Evolutionary conservation across 2,113 vertebrate species (phyloP).

Genomic region (Phasianus colchicus): DNA sequence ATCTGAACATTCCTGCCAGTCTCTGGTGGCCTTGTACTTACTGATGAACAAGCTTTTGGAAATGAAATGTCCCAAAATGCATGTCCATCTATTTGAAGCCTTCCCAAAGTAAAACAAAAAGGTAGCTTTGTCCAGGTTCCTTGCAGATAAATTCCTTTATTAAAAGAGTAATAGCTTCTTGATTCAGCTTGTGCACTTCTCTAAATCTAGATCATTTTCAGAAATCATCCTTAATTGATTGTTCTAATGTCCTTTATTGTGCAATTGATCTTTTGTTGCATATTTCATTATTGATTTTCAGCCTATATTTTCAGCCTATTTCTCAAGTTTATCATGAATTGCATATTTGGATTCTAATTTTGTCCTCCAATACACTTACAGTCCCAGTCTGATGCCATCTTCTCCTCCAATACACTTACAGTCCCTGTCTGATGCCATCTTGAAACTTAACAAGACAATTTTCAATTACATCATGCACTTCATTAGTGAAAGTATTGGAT

Average conservation of each 20-base stretch:
- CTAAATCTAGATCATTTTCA: not conserved
- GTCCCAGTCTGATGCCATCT: not conserved
- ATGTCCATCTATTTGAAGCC: accelerated
- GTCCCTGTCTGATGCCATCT: not conserved
- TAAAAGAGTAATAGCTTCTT: not conserved
- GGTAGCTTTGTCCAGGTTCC: not conserved
- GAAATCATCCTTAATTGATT: not conserved
- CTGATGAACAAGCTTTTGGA: not conserved
- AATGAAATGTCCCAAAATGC: not conserved
- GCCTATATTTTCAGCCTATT: not conserved
- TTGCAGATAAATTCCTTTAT: not conserved
- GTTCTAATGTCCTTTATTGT: not conserved
- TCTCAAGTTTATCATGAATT: not conserved
- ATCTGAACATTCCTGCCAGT: not conserved
- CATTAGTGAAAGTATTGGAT: not conserved
- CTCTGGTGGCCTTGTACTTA: not conserved
- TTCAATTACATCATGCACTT: not conserved
- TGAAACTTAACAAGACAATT: not conserved
- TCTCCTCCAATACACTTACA: not conserved
- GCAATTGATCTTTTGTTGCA: not conserved
- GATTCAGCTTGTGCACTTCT: not conserved
- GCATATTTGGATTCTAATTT: not conserved
- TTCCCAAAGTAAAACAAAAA: not conserved
- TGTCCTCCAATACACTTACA: not conserved
- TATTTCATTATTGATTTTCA: conserved; percentile 18